Evolutionary conservation across 2,797 vertebrate species (phyloP).

Genomic region (Artibeus jamaicensis): DNA sequence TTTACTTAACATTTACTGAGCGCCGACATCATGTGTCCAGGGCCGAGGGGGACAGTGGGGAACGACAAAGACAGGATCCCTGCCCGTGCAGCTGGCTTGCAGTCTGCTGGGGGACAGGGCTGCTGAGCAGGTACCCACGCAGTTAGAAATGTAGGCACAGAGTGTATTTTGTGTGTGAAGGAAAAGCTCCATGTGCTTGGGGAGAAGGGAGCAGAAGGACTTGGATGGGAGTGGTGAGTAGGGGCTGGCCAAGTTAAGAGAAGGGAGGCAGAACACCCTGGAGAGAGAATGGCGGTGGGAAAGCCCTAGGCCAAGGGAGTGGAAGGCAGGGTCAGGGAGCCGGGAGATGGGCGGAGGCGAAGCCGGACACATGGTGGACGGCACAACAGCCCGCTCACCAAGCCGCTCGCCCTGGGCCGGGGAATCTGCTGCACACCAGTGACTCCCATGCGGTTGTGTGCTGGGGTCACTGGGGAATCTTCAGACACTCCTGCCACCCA

Average conservation of each 20-base stretch:
- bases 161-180: background rate
- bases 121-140: background rate
- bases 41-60: background rate
- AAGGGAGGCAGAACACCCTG: background rate
- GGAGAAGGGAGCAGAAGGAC: background rate
- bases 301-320: background rate
- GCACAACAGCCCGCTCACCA: too few species aligned
- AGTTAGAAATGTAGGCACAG: background rate
- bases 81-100: rapidly evolving
- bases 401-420: background rate
- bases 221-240: background rate
- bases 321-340: background rate
- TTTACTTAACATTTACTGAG: background rate
- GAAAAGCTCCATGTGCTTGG: background rate
- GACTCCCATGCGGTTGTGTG: background rate
- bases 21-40: background rate
- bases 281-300: background rate
- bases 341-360: background rate
- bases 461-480: background rate
- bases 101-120: background rate
- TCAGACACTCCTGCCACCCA: background rate
- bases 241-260: background rate
- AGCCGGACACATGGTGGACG: rapidly evolving
- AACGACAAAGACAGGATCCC: background rate
- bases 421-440: too few species aligned